Conservation (phyloP, 30 jellyfish, hydroid and myxozoan genomes). For the Hydractinia symbiolongicarpus region DNA sequence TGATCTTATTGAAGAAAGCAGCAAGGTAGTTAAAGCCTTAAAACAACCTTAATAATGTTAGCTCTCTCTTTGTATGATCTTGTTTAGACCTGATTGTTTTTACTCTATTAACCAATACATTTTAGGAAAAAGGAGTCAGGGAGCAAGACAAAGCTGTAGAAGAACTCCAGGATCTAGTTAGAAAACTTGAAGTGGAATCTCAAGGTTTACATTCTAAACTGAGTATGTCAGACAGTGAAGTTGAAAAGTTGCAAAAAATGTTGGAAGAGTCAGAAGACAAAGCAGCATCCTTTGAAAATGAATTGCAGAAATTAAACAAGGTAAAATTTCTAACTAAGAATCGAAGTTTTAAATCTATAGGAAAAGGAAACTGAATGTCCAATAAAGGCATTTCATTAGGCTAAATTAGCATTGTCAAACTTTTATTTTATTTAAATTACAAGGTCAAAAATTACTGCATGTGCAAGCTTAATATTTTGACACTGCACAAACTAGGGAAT, state of each 20-base stretch:
- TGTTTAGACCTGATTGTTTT: too few species aligned
- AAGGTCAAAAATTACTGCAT: too few species aligned
- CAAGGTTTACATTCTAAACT: not conserved
- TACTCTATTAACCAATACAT: too few species aligned
- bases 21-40: not conserved
- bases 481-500: too few species aligned
- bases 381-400: not conserved
- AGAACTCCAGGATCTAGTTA: slow-evolving; percentile 34
- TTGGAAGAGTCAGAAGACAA: slow-evolving; percentile 28
- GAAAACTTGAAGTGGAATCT: slow-evolving; percentile 34
- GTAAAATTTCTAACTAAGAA: not conserved
- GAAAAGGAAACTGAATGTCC: too few species aligned
- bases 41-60: not conserved
- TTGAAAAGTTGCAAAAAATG: not conserved
- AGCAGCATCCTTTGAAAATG: slow-evolving; percentile 11
- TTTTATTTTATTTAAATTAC: too few species aligned
- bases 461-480: too few species aligned
- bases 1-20: not conserved
- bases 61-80: too few species aligned
- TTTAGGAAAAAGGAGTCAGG: too few species aligned
- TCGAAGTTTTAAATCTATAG: too few species aligned
- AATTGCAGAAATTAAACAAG: slow-evolving; percentile 2
- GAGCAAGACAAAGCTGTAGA: slow-evolving; percentile 17
- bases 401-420: not conserved
- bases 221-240: not conserved